Conservation (phyloP, 2,113 vertebrate species). For the Alethe diademata region DNA sequence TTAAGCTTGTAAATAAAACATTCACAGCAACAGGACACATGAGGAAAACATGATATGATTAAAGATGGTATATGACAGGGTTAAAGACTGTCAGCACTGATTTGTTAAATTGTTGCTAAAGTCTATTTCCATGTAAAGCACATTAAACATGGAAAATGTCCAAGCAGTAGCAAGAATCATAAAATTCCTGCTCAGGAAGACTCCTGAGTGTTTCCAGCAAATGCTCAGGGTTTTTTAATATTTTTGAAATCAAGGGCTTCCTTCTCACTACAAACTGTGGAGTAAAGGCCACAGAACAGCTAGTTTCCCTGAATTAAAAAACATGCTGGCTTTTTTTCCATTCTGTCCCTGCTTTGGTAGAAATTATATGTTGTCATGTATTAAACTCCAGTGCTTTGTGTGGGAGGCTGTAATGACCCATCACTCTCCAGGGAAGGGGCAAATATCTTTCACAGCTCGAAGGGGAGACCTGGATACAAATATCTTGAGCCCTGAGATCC, state of each 20-base stretch:
- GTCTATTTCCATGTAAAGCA: slow-evolving; percentile 5
- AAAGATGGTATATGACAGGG: slow-evolving; percentile 38
- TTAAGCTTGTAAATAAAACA: slow-evolving; percentile 67
- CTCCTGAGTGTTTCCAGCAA: not conserved
- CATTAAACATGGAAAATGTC: slow-evolving; percentile 10
- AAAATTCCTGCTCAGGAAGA: not conserved
- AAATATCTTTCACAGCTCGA: not conserved
- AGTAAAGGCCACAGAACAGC: not conserved
- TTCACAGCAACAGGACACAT: slow-evolving; percentile 53
- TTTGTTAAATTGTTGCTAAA: slow-evolving; percentile 41
- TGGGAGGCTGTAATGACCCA: not conserved
- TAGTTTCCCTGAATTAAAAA: not conserved
- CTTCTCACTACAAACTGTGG: not conserved
- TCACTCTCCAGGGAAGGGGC: not conserved
- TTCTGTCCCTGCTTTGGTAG: not conserved
- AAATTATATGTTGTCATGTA: not conserved
- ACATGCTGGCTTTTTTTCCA: not conserved
- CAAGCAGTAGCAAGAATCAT: not conserved
- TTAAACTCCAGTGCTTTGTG: not conserved
- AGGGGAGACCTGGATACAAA: not conserved
- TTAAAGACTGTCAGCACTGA: slow-evolving; percentile 5
- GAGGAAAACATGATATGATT: slow-evolving; percentile 50
- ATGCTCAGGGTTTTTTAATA: not conserved
- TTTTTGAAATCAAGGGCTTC: not conserved
- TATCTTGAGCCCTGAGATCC: not conserved